phyloP scores from a whole-genome alignment of 1,140 invertebrate genomes.

The Macrobrachium rosenbergii region DNA sequence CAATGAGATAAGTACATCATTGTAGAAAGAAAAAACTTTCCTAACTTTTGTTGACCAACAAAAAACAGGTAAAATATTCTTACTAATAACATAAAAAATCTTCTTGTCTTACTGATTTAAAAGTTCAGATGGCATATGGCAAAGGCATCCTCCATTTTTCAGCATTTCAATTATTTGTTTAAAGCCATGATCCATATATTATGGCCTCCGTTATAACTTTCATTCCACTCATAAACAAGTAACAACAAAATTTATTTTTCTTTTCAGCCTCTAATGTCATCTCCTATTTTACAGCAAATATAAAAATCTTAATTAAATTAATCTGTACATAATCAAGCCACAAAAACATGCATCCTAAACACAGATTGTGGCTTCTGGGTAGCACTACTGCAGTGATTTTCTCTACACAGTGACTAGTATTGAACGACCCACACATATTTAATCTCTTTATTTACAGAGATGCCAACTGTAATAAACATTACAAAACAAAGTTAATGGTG shows the following conservation, averaged over 20 bases:
- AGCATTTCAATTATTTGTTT: too few species aligned
- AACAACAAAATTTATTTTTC: constrained; percentile 41
- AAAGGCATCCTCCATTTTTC: too few species aligned
- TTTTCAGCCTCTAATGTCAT: constrained; percentile 58
- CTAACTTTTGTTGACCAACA: too few species aligned
- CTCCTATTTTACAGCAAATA: constrained; percentile 61
- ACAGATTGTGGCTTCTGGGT: constrained; percentile 47
- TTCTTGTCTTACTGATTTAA: too few species aligned
- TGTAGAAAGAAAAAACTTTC: too few species aligned
- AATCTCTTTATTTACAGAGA: constrained; percentile 46
- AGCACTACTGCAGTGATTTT: constrained; percentile 48
- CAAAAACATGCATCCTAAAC: constrained; percentile 45
- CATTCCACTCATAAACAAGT: constrained; percentile 7
- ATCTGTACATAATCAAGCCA: constrained; percentile 58
- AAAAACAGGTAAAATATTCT: too few species aligned
- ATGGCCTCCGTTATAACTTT: too few species aligned
- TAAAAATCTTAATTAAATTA: constrained; percentile 57
- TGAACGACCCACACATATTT: constrained; percentile 56
- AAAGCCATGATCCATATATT: too few species aligned
- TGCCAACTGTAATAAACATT: constrained; percentile 7
- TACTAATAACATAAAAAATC: too few species aligned
- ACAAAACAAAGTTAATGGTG: too few species aligned
- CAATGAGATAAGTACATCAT: too few species aligned
- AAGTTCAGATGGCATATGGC: too few species aligned
- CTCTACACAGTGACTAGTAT: constrained; percentile 58